phyloP scores from a whole-genome alignment of 1,140 invertebrate genomes.

The Bombus consobrinus region DNA sequence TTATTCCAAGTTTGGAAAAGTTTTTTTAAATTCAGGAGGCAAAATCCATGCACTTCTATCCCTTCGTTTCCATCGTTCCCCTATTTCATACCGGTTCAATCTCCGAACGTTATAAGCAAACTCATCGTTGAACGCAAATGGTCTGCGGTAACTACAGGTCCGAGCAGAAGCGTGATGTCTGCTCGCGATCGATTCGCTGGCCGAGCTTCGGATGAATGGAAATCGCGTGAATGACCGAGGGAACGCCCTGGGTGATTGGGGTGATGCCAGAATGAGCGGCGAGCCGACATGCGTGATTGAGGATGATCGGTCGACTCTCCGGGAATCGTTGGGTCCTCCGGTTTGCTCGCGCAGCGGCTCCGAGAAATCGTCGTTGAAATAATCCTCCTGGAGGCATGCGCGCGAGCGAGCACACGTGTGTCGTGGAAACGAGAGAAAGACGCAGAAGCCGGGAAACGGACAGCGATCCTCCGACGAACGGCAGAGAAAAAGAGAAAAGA shows the following conservation, averaged over 20 bases:
- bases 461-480: background rate
- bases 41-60: no score
- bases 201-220: conserved; percentile 71
- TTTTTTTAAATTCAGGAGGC: no score
- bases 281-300: conserved; percentile 63
- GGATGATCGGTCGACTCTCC: conserved; percentile 57
- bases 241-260: conserved; percentile 49
- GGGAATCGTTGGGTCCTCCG: conserved; percentile 13
- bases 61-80: background rate
- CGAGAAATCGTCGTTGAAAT: conserved; percentile 43
- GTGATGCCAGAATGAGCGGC: conserved; percentile 56
- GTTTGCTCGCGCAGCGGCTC: background rate
- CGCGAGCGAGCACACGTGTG: conserved; percentile 16
- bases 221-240: conserved; percentile 74
- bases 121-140: background rate
- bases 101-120: background rate
- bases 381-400: conserved; percentile 46
- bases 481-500: conserved; percentile 16
- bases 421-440: conserved; percentile 16
- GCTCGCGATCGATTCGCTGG: background rate
- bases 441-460: conserved; percentile 22
- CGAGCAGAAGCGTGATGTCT: no score
- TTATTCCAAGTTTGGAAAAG: no score
- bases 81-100: background rate
- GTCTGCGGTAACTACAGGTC: background rate